Percentiles rank a stretch among this genome's conserved stretches.
Evolutionary conservation across 2,113 vertebrate genomes (phyloP).

Genomic region (Urocolius indicus): DNA sequence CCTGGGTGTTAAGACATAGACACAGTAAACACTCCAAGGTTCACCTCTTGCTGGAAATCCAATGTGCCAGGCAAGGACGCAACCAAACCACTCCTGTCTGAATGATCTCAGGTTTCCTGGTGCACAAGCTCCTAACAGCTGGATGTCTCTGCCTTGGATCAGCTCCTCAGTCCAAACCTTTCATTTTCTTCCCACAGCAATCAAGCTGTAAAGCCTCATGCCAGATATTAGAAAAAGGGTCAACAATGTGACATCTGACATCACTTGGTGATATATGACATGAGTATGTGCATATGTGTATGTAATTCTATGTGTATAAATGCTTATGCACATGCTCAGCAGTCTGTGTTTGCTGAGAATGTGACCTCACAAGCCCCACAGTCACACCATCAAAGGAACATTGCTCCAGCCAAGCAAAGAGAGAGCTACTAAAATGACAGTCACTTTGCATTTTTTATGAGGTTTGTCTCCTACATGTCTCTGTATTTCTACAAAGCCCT

Average conservation of each 20-base stretch:
- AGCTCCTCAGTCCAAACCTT: neutral
- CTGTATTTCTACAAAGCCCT: neutral
- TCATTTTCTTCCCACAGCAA: neutral
- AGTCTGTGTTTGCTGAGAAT: neutral
- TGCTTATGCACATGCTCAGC: neutral
- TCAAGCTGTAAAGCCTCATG: neutral
- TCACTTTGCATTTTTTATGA: slow-evolving; percentile 41
- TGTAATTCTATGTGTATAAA: neutral
- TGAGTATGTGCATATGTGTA: neutral
- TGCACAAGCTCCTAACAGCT: neutral
- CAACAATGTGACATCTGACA: neutral
- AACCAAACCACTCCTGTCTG: neutral
- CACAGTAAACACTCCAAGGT: neutral
- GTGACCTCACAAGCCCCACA: neutral
- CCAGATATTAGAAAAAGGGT: neutral
- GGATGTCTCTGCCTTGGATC: neutral
- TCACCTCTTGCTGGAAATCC: neutral
- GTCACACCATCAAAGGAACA: neutral
- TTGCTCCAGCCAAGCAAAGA: neutral
- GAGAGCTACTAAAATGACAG: neutral
- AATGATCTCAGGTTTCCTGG: neutral
- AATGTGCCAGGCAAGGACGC: neutral
- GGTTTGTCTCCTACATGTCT: neutral
- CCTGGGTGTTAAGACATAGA: neutral
- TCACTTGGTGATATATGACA: neutral